A percentile compares a stretch with the other conserved stretches of the same genome.
Evolutionary conservation across 2,113 vertebrate species (phyloP).

Genomic region (Typhlomys cinereus): DNA sequence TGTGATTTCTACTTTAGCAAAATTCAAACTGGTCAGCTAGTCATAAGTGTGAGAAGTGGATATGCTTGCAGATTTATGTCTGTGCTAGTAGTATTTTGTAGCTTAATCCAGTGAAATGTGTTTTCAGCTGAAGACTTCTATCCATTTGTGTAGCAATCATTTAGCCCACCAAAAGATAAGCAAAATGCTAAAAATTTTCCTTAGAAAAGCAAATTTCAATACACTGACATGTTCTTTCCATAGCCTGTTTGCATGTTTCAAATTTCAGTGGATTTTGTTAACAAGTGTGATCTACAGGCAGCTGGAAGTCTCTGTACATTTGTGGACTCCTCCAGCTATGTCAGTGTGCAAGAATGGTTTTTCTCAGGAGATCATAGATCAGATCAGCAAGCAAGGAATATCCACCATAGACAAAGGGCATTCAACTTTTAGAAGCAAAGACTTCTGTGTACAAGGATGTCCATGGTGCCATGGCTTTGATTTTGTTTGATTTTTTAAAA

Average conservation of each 20-base stretch:
- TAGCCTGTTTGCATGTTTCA: neutral
- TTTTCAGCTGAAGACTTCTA: neutral
- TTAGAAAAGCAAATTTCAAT: too few species aligned
- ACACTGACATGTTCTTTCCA: neutral
- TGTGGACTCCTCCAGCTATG: neutral
- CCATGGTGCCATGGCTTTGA: neutral
- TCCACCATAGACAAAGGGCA: neutral
- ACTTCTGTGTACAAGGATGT: neutral
- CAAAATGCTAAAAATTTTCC: too few species aligned
- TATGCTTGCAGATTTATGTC: neutral
- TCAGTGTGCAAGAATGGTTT: neutral
- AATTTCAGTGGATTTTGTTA: slow-evolving; percentile 5
- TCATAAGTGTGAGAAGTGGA: neutral
- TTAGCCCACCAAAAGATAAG: neutral
- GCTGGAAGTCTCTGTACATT: neutral
- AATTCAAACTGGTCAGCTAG: neutral
- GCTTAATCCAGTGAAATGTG: neutral
- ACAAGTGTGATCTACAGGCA: neutral
- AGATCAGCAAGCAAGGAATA: neutral
- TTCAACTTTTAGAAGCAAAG: neutral
- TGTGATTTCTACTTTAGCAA: neutral
- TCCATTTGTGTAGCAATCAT: neutral
- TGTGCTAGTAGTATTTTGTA: slow-evolving; percentile 14
- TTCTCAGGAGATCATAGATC: neutral
- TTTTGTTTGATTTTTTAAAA: slow-evolving; percentile 32